A percentile compares a stretch with the other conserved stretches of the same genome.
These are phyloP conservation scores for Elegia similella DNA, from an alignment of 2,888 invertebrate genomes.

Conservation along the genomic window DNA sequence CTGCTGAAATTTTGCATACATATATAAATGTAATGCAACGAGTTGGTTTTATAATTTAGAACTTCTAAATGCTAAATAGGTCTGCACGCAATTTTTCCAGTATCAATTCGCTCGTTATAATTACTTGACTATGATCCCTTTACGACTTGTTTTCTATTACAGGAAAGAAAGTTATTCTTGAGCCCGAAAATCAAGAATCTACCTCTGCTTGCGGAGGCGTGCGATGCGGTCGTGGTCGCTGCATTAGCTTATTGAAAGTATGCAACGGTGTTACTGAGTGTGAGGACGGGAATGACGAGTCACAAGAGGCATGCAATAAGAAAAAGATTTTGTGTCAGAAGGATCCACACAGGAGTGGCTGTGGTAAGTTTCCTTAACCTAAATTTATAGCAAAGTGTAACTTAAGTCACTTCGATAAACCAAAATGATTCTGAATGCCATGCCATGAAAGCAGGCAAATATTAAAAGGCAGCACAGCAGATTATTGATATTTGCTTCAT, in stretches of 20 bases:
- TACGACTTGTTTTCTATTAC: slow-evolving; percentile 5
- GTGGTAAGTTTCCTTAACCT: slow-evolving; percentile 46
- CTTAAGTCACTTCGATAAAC: no score
- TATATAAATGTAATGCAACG: no score
- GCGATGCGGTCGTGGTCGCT: slow-evolving; percentile 86
- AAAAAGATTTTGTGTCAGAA: slow-evolving; percentile 47
- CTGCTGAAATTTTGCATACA: no score
- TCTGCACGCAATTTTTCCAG: no score
- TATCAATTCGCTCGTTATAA: no score
- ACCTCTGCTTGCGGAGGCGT: slow-evolving; percentile 78
- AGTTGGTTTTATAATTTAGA: no score
- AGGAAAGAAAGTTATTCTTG: slow-evolving; percentile 28
- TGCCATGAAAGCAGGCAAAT: no score
- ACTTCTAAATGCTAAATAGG: no score
- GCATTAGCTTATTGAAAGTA: slow-evolving; percentile 79
- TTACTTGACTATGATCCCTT: no score
- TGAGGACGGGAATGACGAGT: slow-evolving; percentile 86
- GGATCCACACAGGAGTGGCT: slow-evolving; percentile 58
- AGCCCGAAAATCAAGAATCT: slow-evolving; percentile 27
- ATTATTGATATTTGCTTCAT: no score
- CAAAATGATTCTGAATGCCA: no score
- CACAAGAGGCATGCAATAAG: slow-evolving; percentile 62
- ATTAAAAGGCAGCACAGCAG: no score
- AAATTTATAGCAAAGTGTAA: not conserved
- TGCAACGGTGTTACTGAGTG: slow-evolving; percentile 88